Evolutionary conservation across 1,140 invertebrate species (phyloP).

Genomic region (Drosophila persimilis): DNA sequence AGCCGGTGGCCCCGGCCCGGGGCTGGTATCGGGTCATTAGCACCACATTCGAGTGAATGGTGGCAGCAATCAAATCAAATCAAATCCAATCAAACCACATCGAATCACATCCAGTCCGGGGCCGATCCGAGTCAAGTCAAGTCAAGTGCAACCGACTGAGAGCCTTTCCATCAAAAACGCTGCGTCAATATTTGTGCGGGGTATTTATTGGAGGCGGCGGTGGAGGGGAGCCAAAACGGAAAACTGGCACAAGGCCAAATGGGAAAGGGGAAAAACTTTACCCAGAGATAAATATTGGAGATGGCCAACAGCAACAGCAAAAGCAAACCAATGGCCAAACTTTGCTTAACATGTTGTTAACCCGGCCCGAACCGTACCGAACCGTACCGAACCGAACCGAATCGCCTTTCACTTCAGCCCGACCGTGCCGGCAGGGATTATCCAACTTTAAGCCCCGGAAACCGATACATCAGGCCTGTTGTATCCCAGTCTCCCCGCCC

Average conservation of each 20-base stretch:
- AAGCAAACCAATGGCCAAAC: conserved; percentile 31
- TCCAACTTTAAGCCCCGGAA: conserved; percentile 70
- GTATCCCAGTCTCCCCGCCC: conserved; percentile 26
- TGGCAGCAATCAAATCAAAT: conserved; percentile 23
- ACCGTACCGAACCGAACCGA: background rate
- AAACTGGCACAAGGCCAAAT: conserved; percentile 55
- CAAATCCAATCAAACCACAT: background rate
- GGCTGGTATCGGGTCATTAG: conserved; percentile 44
- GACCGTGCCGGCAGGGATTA: conserved; percentile 62
- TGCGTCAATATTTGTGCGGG: conserved; percentile 58
- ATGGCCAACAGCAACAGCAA: conserved; percentile 14
- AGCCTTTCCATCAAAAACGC: conserved; percentile 48
- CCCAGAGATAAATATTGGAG: conserved; percentile 37
- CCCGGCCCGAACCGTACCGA: background rate
- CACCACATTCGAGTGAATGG: conserved; percentile 36
- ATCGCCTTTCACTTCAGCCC: conserved; percentile 42
- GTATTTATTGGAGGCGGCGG: background rate
- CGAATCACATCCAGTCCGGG: no score
- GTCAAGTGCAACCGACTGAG: no score
- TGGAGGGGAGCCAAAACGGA: conserved; percentile 20
- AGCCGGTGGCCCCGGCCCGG: conserved; percentile 1
- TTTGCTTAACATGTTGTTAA: conserved; percentile 55
- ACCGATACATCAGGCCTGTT: conserved; percentile 72
- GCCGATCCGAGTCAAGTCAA: conserved; percentile 1
- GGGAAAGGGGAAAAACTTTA: conserved; percentile 2